Base-by-base conservation (phyloP, 2,888 invertebrate genomes). In the Panzeria rudis region DNA sequence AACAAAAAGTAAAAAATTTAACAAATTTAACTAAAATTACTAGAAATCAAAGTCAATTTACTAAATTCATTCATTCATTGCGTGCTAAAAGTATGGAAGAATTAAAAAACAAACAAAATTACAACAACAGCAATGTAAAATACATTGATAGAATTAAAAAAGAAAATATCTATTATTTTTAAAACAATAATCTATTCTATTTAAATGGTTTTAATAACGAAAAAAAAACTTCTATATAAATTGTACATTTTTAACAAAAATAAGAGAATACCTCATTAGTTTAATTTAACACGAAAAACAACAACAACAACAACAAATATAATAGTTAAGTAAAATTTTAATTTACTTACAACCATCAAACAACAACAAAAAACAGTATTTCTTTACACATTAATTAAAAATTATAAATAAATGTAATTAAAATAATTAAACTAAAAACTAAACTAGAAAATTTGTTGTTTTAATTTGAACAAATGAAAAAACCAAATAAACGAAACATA, bases 261-360 rank as follows among this genome's bases (percentile, higher is more conserved):
- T 50, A 78, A 88, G 88, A 87, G 86, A 88, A 90, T 90, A 91
- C 91, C 90, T 90, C 90, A 90, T 90, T 91, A 90, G 89, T 87
- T 89, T 87, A 89, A 90, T 88, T 88, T 89, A 87, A 87, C 71
- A 82, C 73, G 80, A 75, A 73, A 78, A 59, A 20, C 23, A 62
- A 25, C 32, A 52, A 56, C 25, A 41, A 17, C 61, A 38, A 62
- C n/a, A 20, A 68, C 47, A 61, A 54, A 25, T 9, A 71, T 38
- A n/a, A 66, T 68, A 64, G 54, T 29, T 44, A 35, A 71, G 66
- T 54, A 68, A 59, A 35, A 5, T 11, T 35, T 35, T 41, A 61
- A 76, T 66, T 76, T 72, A 73, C 72, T 84, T 68, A 71, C 66
- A 76, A n/a, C 38, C 29, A 15, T 38, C 9, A 38, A 38, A 2